A percentile compares a stretch with the other conserved stretches of the same genome.
Evolutionary conservation across 2,797 vertebrate genomes (phyloP).

Genomic region (Enteromius radiatus): DNA sequence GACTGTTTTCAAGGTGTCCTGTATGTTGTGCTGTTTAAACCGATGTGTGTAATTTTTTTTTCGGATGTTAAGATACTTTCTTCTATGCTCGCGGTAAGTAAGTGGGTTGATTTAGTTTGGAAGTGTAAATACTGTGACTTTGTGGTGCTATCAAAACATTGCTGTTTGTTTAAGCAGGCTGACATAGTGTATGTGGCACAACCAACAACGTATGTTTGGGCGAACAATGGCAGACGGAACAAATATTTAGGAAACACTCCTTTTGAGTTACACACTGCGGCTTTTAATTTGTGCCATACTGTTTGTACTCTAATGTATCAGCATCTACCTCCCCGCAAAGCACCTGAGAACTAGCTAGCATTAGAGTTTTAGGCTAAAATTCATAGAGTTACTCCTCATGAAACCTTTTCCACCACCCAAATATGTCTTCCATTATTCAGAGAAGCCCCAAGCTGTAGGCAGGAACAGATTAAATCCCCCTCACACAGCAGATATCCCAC

Average conservation of each 20-base stretch:
- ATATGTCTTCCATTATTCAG: constrained; percentile 79
- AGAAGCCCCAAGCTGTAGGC: constrained; percentile 73
- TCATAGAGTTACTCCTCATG: constrained; percentile 58
- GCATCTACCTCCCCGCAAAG: background rate
- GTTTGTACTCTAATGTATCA: background rate
- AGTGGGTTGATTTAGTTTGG: constrained; percentile 1
- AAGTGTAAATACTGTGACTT: constrained; percentile 37
- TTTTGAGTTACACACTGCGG: background rate
- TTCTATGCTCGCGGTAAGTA: background rate
- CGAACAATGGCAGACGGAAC: background rate
- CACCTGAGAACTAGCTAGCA: constrained; percentile 13
- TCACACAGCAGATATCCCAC: constrained; percentile 73
- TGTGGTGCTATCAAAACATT: constrained; percentile 41
- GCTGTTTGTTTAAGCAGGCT: constrained; percentile 18
- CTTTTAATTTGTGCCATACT: constrained; percentile 6
- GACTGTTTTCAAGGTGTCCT: constrained; percentile 33
- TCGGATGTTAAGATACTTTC: constrained; percentile 6
- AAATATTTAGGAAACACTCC: background rate
- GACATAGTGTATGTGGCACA: background rate
- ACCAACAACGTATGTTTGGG: background rate
- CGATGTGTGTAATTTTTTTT: constrained; percentile 11
- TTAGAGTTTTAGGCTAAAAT: constrained; percentile 43
- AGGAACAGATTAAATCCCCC: constrained; percentile 78
- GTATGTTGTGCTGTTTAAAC: constrained; percentile 17
- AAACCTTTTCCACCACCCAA: constrained; percentile 69